These are phyloP conservation scores for Diadromus collaris DNA, from an alignment of 2,888 invertebrate species.

Conservation along the genomic window DNA sequence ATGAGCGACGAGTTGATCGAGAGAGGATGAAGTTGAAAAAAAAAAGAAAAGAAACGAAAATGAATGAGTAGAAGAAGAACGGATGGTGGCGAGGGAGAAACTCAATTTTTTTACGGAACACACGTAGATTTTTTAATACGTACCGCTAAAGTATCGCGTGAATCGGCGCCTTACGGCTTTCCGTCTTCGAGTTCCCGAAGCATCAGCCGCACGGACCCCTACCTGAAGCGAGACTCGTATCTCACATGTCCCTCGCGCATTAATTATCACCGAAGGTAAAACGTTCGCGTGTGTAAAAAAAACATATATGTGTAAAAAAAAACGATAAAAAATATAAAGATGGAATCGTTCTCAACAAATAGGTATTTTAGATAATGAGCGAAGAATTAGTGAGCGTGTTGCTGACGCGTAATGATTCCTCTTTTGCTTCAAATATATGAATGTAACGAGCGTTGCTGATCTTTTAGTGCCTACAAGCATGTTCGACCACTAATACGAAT, in stretches of 20 bases:
- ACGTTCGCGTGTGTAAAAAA: slow-evolving; percentile 25
- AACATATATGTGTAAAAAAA: background rate
- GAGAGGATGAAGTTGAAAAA: slow-evolving; percentile 50
- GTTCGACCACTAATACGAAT: slow-evolving; percentile 24
- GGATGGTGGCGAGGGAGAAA: slow-evolving; percentile 49
- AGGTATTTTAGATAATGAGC: slow-evolving; percentile 54
- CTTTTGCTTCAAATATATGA: slow-evolving; percentile 31
- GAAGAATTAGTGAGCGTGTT: slow-evolving; percentile 44
- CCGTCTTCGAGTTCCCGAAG: slow-evolving; percentile 48
- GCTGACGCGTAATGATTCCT: background rate
- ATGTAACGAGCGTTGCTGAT: slow-evolving; percentile 25
- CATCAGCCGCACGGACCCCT: slow-evolving; percentile 52
- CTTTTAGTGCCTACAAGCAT: slow-evolving; percentile 27
- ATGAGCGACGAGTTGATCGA: slow-evolving; percentile 49
- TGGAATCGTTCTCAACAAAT: slow-evolving; percentile 42
- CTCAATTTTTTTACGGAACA: slow-evolving; percentile 42
- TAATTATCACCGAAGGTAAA: slow-evolving; percentile 51
- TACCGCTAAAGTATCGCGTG: slow-evolving; percentile 44
- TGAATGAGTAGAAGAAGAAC: slow-evolving; percentile 1
- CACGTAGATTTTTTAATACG: slow-evolving; percentile 50
- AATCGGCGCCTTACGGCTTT: slow-evolving; percentile 51
- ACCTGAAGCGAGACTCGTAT: slow-evolving; percentile 70
- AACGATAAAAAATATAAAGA: slow-evolving; percentile 6
- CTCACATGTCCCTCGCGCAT: slow-evolving; percentile 57
- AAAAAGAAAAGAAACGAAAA: slow-evolving; percentile 14